Base-by-base conservation (phyloP, 2,888 invertebrate genomes). In the Trachelus tabidus region DNA sequence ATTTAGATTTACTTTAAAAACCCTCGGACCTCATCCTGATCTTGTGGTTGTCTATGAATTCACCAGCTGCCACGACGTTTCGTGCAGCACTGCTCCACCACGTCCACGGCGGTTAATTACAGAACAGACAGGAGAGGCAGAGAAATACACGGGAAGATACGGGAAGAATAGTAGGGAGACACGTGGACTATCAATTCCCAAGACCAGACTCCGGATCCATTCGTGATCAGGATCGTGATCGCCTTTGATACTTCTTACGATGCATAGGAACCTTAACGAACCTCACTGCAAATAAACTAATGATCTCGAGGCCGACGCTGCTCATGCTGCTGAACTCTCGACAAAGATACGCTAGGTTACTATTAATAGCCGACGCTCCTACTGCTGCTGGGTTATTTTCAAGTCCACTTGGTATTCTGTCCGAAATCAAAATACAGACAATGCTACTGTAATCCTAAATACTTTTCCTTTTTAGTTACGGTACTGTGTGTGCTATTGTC, bases 321-420 rank as follows among this genome's bases (percentile, higher is more conserved):
- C 33, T 71, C 33, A 34, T 71, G 71, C 71, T 71, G 76, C 81
- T 81, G 80, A 81, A 84, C 79, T 82, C 83, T 76, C 85, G 88
- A 89, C 88, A 87, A 89, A 89, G 87, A 89, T 85, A 86, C 86
- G 79, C 83, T 69, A 83, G 81, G 80, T 77, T 80, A 83, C 88
- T 91, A 91, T 90, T 90, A 90, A 89, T 91, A 91, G 90, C 76
- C 76, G 75, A 77, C 84, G 87, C 86, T 88, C 87, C 87, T 87
- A 87, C 85, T 86, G 86, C 86, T 84, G 84, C 84, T 80, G 86
- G 89, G 56, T 88, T 91, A 90, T 91, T 90, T 90, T 90, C 90
- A 91, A 88, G 88, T 89, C 86, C 85, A 86, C 88, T 85, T 83
- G 81, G 79, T 40, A 73, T 69, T 37, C 73, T 84, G 83, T 82